Base-by-base conservation (phyloP, 2,888 invertebrate species). In the Tridacna gigas region DNA sequence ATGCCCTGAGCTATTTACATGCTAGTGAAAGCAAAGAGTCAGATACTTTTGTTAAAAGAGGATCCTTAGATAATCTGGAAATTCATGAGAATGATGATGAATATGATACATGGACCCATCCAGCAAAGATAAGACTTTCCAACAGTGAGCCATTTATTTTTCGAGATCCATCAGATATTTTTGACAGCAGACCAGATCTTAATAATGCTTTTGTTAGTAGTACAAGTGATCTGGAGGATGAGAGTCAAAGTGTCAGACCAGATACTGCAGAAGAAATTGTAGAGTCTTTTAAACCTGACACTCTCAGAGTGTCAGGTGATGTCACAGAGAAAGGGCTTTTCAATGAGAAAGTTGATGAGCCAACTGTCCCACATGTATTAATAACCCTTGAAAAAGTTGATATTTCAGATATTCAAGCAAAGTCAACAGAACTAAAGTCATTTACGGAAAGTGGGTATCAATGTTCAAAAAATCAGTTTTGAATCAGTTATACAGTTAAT, bases 191-290 rank as follows among this genome's bases (percentile, higher is more conserved):
- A 61, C 80, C 84, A 13, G 67, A 71, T 65, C 66, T 84, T 7
- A 84, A 86, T 63, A 81, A 81, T 65, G 88, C 88, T 7, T 85
- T 88, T 76, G 79, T 77, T 79, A 74, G n/a, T 61, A 56, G 80
- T 28, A 13, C 18, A 5, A 4, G 18, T 20, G 47, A 45, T 47
- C 37, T 37, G 7, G 37, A 7, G 37, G 7, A 2, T 37, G 37
- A 37, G 37, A 37, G 2, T 37, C n/a, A 1, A n/a, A n/a, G 20
- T 69, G n/a, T 45, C 45, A 45, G 13, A 11, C 25, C 11, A 26
- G 4, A 28, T 20, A 26, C 66, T 12, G 4, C 25, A 2, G 45
- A 12, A 11, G 20, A n/a, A 45, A 37, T 13, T 9, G 45, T 20
- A 0, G 2, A 47, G n/a, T 69, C 69, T 45, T 20, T 5, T 4